Conservation (phyloP, 2,113 vertebrate species). For the Dascyllus trimaculatus region DNA sequence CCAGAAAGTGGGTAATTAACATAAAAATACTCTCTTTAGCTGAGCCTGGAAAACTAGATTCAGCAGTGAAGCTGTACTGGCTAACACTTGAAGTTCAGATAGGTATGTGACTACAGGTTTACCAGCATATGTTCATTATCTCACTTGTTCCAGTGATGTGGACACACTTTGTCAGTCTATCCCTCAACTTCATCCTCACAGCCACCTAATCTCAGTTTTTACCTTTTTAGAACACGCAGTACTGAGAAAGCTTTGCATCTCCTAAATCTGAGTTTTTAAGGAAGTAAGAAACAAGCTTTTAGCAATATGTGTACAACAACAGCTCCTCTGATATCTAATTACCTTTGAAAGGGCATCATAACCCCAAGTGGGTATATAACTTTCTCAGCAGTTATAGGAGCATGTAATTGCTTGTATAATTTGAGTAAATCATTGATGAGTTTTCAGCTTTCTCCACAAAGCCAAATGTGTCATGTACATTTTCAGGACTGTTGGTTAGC, state of each 20-base stretch:
- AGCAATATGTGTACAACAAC: not conserved
- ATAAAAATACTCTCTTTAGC: conserved; percentile 63
- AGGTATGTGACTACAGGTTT: conserved; percentile 20
- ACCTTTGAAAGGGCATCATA: not conserved
- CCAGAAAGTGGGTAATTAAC: conserved; percentile 71
- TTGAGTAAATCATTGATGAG: conserved; percentile 10
- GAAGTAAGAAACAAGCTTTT: conserved; percentile 14
- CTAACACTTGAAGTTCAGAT: conserved; percentile 51
- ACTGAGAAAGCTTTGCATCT: not conserved
- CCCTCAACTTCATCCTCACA: conserved; percentile 13
- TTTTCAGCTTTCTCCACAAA: not conserved
- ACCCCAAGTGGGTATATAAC: not conserved
- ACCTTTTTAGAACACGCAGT: not conserved
- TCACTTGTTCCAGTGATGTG: conserved; percentile 62
- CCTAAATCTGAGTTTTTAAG: conserved; percentile 14
- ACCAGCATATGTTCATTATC: conserved; percentile 61
- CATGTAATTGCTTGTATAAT: not conserved
- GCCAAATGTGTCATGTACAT: not conserved
- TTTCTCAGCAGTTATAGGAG: not conserved
- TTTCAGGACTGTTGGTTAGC: not conserved
- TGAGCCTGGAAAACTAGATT: conserved; percentile 33
- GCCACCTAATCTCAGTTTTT: conserved; percentile 10
- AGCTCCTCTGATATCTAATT: not conserved
- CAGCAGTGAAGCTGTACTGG: conserved; percentile 16
- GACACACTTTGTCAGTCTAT: conserved; percentile 21